Evolutionary conservation across 2,888 invertebrate genomes (phyloP).

Genomic region (Protophormia terraenovae): DNA sequence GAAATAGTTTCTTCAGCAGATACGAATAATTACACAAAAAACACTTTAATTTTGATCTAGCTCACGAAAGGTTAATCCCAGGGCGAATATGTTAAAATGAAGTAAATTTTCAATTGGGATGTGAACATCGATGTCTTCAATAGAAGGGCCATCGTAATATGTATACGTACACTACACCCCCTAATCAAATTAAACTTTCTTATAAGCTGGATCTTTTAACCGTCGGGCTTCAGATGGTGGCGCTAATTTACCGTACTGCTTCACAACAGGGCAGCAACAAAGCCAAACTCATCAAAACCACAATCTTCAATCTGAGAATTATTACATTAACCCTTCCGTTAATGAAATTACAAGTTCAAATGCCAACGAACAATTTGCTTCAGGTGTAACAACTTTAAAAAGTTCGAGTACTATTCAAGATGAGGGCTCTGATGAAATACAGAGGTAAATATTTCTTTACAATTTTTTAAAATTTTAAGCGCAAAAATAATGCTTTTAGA

Average conservation of each 20-base stretch:
- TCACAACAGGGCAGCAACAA: constrained; percentile 78
- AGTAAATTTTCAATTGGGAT: too few relatives aligned
- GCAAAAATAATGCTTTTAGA: constrained; percentile 80
- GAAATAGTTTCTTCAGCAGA: too few relatives aligned
- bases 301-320: constrained; percentile 67
- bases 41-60: too few relatives aligned
- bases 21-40: too few relatives aligned
- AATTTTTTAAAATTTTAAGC: background rate
- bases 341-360: constrained; percentile 64
- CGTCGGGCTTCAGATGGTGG: constrained; percentile 97
- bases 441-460: constrained; percentile 72
- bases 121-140: too few relatives aligned
- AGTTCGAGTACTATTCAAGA: constrained; percentile 68
- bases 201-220: constrained; percentile 86
- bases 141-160: too few relatives aligned
- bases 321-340: constrained; percentile 73
- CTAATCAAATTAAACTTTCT: background rate
- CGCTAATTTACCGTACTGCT: constrained; percentile 90
- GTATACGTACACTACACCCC: background rate
- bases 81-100: too few relatives aligned
- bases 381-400: constrained; percentile 31
- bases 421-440: constrained; percentile 81
- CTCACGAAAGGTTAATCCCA: too few relatives aligned
- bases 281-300: constrained; percentile 59
- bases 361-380: constrained; percentile 37